Base-by-base conservation (phyloP, 2,113 vertebrate species). In the Cinclus mexicanus region DNA sequence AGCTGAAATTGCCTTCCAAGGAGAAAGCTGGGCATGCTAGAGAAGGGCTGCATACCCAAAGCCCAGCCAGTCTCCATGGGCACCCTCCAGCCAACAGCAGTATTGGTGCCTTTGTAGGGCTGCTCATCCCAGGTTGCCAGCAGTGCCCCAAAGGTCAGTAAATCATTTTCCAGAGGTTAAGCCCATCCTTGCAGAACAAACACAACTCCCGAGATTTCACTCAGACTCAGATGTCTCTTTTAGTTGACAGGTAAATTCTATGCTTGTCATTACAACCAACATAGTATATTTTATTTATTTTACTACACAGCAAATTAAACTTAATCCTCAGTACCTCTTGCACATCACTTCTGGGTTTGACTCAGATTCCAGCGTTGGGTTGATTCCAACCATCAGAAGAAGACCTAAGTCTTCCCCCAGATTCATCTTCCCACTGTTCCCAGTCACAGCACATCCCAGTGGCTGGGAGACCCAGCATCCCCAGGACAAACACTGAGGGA, bases 401-500 rank as follows among this genome's bases (percentile, higher is more conserved):
- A 67, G 35, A 31, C 29, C 8, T 12, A 18, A 65, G 6, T 13
- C 21, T 64, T 75, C 49, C 65, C 60, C 49, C 29, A 84, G 39
- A 56, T 28, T 4, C 1, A 10, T 89, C 8, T 59, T 88, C 31
- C 19, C 42, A 12, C 37, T 29, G 23, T 12, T 68, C 42, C 72
- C 61, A 19, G n/a, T 31, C 44, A 31, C 53, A 72, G 16, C 37
- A 49, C 1, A 5, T 68, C 23, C 65, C 53, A 69, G 25, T 2
- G 15, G 19, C 24, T 41, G 33, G 35, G 35, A 75, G 8, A 10
- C 22, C 35, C 2, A 0, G 7, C 0, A 0, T 26, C 21, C 37
- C 35, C 29, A 46, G 15, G 16, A 33, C 26, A 63, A 82, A 22
- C 46, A 39, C 44, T 31, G 39, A n/a, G 41, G 57, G 33, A 57